phyloP scores from a whole-genome alignment of 2,113 vertebrate species.

The Catagonus wagneri region DNA sequence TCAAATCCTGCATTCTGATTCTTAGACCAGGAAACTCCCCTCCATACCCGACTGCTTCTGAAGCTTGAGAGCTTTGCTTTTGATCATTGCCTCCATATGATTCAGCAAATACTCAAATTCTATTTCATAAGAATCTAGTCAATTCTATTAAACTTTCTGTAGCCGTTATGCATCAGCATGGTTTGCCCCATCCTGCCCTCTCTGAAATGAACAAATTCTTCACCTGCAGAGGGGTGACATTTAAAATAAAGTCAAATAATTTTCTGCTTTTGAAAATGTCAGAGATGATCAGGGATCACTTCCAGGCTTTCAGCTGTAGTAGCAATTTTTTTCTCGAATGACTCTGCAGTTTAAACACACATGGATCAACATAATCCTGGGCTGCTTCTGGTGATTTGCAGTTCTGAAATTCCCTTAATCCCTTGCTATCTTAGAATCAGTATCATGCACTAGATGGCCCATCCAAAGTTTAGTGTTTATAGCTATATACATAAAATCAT shows the following conservation, averaged over 20 bases:
- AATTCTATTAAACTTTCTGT: conserved; percentile 17
- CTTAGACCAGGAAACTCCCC: neutral
- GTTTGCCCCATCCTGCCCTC: conserved; percentile 3
- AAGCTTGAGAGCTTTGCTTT: conserved; percentile 29
- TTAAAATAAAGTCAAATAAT: conserved; percentile 74
- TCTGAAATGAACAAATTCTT: conserved; percentile 67
- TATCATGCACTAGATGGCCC: neutral
- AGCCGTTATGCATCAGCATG: neutral
- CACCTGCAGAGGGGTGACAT: conserved; percentile 65
- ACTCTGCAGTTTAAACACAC: conserved; percentile 39
- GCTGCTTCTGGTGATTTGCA: neutral
- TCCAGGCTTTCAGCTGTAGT: neutral
- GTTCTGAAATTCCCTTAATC: conserved; percentile 67
- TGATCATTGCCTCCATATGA: conserved; percentile 14
- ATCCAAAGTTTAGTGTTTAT: conserved; percentile 52
- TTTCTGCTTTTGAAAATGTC: conserved; percentile 72
- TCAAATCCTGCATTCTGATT: neutral
- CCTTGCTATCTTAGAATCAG: conserved; percentile 22
- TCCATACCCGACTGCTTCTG: neutral
- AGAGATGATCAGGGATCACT: conserved; percentile 52
- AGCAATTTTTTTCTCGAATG: conserved; percentile 20
- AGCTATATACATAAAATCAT: neutral
- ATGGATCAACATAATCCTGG: neutral
- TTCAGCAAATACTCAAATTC: conserved; percentile 34
- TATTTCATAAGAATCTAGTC: conserved; percentile 23